Conservation (phyloP, 1,140 invertebrate genomes). For the Trachymyrmex septentrionalis region DNA sequence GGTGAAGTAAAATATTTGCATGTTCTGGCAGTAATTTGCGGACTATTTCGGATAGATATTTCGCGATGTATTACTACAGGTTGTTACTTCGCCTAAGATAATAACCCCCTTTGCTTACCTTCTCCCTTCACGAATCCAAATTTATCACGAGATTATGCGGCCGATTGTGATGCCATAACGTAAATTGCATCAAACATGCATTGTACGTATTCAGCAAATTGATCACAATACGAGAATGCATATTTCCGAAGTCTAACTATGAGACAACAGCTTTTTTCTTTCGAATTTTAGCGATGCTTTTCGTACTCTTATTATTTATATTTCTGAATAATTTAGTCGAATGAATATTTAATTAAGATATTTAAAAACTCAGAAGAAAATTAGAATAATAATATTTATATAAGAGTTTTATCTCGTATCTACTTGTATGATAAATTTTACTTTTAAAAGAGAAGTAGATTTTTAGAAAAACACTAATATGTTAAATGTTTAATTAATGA, state of each 20-base stretch:
- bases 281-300: background rate
- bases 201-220: conserved; percentile 12
- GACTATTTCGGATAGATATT: conserved; percentile 41
- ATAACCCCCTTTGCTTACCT: background rate
- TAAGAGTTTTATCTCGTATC: background rate
- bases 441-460: background rate
- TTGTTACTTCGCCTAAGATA: conserved; percentile 19
- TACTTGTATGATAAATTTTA: background rate
- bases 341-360: background rate
- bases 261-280: background rate
- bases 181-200: conserved; percentile 38
- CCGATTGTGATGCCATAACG: conserved; percentile 1
- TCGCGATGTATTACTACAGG: background rate
- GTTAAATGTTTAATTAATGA: background rate
- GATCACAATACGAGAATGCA: background rate
- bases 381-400: background rate
- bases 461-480: background rate
- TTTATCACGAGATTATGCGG: conserved; percentile 29
- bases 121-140: conserved; percentile 15
- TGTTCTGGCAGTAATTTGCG: conserved; percentile 14
- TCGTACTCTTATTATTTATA: background rate
- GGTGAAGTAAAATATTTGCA: background rate
- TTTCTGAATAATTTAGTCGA: background rate
- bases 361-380: too few species aligned
- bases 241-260: background rate